Base-by-base conservation (phyloP, 2,113 vertebrate species). In the Pelobates fuscus region DNA sequence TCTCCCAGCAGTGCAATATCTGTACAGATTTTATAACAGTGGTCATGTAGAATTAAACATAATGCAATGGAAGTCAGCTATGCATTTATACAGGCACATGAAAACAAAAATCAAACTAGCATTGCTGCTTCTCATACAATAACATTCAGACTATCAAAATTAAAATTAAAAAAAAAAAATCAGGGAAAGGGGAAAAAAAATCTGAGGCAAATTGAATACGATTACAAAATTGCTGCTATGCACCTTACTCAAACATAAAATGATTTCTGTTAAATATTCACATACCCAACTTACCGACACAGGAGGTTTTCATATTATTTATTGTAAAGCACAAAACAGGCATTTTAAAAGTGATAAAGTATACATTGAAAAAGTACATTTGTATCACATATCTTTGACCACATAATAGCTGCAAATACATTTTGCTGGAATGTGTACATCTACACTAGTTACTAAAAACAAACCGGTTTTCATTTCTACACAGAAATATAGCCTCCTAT, bases 301-400 rank as follows among this genome's bases (percentile, higher is more conserved):
- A 98, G 94, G 93, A 98, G 95, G 95, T 98, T 99, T 37, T 99
- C 95, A 99, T 96, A 97, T 97, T 93, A 95, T 98, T 98, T 98
- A 98, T 99, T 99, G 96, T 94, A 98, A 98, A 98, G 97, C 95
- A 98, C 94, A 98, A 98, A 94, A 95, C 94, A 94, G 91, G 93
- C 93, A 94, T 96, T 95, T 96, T 96, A 95, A 99, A 98, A 97
- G 94, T 94, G 95, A 97, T 94, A 93, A 96, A 95, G 96, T 95
- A 96, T 98, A 99, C 96, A 98, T 95, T 95, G 93, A 93, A 95
- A 95, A 95, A 95, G 94, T 96, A 96, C 94, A 95, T 95, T 94
- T 93, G 94, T 95, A 96, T 95, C 90, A 97, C 96, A 98, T 94
- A 96, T 88, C 93, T 94, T 93, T 88, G 94, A 96, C 94, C 94